Evolutionary conservation across 2,113 vertebrate species (phyloP), one percentile per base, ranked within the genome.

Genomic region (Motacilla tschutschensis): DNA sequence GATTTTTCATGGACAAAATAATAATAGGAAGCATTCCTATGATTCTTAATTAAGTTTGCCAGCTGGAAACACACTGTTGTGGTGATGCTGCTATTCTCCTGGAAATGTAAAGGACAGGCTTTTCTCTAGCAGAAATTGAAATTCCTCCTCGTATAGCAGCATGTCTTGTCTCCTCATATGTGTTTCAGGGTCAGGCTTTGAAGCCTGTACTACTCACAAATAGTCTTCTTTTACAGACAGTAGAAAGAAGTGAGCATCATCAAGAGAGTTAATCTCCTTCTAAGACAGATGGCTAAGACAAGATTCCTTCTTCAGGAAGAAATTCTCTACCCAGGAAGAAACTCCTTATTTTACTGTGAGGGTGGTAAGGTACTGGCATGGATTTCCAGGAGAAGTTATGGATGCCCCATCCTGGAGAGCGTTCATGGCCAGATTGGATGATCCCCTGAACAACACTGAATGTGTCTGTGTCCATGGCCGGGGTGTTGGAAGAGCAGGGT

Each of bases 351-450:
- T 75, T 53, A 40, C 19, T 55, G 25, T 48, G 36, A 22, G 25
- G 9, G 8, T n/a, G 31, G 12, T 55, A 20, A 63, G 43, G 4
- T 21, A 16, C 31, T 55, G 55, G 17, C 35, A 55, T 1, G 6
- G 14, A 12, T 10, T 48, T 26, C 17, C 33, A 48, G 22, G 14
- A 41, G 12, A 31, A 35, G 31, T 2, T 63, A 26, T n/a, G 20
- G 21, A 9, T 48, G 12, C 3, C 3, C 15, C 8, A 24, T 21
- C 22, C 50, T 0, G 0, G 5, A 24, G 44, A 20, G 10, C 21
- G 9, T 31, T 51, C 28, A 51, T 25, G 24, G 24, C 3, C n/a
- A 38, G 28, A 20, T 1, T 46, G 28, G 33, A n/a, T 9, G 8
- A 8, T 51, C 9, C 16, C 12, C 44, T 72, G 44, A 58, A 19